Conservation (phyloP, 2,888 invertebrate species). For the Clepsis dumicolana region DNA sequence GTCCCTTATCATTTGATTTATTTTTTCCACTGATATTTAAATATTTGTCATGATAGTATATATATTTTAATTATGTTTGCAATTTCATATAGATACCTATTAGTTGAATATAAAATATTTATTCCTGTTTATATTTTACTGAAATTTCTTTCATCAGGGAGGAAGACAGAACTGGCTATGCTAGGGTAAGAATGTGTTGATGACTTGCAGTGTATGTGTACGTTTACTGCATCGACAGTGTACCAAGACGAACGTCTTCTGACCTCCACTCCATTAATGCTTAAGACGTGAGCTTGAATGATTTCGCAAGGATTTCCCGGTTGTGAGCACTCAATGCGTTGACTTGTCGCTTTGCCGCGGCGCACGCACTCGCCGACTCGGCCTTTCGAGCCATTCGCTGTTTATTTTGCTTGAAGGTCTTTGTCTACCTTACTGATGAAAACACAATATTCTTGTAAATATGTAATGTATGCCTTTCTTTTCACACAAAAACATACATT, state of each 20-base stretch:
- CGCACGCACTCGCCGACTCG: slow-evolving; percentile 50
- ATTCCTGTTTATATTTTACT: slow-evolving; percentile 61
- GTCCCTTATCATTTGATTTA: slow-evolving; percentile 26
- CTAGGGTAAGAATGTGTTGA: slow-evolving; percentile 84
- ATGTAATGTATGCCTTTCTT: slow-evolving; percentile 56
- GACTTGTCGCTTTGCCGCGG: slow-evolving; percentile 61
- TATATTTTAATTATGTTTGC: slow-evolving; percentile 39
- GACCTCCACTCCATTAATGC: slow-evolving; percentile 52
- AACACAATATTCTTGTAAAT: slow-evolving; percentile 67
- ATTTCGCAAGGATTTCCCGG: slow-evolving; percentile 51
- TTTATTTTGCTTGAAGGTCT: slow-evolving; percentile 70
- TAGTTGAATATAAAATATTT: slow-evolving; percentile 49
- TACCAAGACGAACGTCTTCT: slow-evolving; percentile 50
- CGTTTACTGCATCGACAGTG: slow-evolving; percentile 66
- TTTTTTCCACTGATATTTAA: slow-evolving; percentile 19
- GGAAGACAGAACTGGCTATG: slow-evolving; percentile 86
- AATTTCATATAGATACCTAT: slow-evolving; percentile 47
- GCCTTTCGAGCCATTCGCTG: slow-evolving; percentile 55
- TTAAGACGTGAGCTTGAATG: slow-evolving; percentile 62
- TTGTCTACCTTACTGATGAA: slow-evolving; percentile 85
- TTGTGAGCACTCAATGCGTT: slow-evolving; percentile 61
- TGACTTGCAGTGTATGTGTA: slow-evolving; percentile 77
- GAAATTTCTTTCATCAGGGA: slow-evolving; percentile 85
- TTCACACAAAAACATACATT: slow-evolving; percentile 50
- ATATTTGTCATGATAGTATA: slow-evolving; percentile 10